Percentiles rank a stretch among this genome's conserved stretches.
These are phyloP conservation scores for Neuroterus valhalla DNA, from an alignment of 1,140 invertebrate genomes.

Conservation along the genomic window DNA sequence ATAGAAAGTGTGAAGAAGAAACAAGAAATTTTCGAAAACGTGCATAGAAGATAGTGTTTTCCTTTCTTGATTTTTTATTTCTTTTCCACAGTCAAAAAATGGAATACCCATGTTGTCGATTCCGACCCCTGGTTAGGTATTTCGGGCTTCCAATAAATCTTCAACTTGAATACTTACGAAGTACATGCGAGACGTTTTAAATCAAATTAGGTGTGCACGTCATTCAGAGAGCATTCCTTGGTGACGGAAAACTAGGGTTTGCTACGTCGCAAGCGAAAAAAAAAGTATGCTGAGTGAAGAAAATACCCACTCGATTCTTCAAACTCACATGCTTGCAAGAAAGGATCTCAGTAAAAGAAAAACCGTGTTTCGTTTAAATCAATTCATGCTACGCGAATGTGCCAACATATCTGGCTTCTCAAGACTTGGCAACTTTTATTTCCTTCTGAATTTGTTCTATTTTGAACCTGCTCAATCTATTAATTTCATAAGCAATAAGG, in stretches of 20 bases:
- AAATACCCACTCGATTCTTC: neutral
- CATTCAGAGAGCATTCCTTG: constrained; percentile 7
- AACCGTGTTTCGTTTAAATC: neutral
- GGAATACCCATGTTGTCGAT: neutral
- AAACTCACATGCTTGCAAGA: neutral
- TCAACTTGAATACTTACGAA: constrained; percentile 6
- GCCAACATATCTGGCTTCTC: neutral
- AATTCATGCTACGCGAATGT: neutral
- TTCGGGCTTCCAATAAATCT: neutral
- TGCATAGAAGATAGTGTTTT: too few relatives aligned
- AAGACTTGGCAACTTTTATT: too few relatives aligned
- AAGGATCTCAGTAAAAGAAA: neutral
- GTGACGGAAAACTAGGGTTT: neutral
- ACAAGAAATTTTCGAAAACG: too few relatives aligned
- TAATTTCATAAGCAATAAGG: too few relatives aligned
- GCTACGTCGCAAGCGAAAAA: neutral
- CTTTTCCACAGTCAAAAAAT: too few relatives aligned
- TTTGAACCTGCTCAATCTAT: too few relatives aligned
- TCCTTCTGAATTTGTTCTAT: too few relatives aligned
- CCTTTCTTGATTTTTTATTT: too few relatives aligned
- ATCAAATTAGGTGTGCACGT: neutral
- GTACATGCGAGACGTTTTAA: constrained; percentile 13
- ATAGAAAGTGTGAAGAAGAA: too few relatives aligned
- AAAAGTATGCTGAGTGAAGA: neutral
- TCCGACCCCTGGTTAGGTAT: neutral